Evolutionary conservation across 2,113 vertebrate species (phyloP).

Genomic region (Esox niger): DNA sequence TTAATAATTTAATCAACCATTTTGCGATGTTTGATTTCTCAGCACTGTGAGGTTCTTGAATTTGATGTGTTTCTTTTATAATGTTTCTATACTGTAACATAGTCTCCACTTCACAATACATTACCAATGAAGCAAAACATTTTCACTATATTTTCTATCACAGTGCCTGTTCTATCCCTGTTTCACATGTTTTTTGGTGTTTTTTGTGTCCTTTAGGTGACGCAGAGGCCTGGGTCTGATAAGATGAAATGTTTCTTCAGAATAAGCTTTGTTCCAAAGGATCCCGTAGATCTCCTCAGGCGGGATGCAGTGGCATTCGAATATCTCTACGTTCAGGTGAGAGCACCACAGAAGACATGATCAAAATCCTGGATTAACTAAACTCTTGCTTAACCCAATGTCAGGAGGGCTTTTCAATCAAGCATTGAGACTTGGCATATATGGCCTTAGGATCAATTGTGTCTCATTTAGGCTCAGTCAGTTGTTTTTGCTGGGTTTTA

Average conservation of each 20-base stretch:
- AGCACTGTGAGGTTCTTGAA: neutral
- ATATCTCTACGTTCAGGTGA: slow-evolving; percentile 95
- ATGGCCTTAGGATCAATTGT: neutral
- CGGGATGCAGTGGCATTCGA: slow-evolving; percentile 95
- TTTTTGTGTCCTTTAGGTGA: slow-evolving; percentile 81
- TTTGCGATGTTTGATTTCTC: neutral
- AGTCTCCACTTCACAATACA: no score
- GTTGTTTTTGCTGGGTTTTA: neutral
- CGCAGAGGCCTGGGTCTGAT: slow-evolving; percentile 88
- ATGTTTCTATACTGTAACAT: neutral
- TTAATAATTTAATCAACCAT: neutral
- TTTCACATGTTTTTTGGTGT: slow-evolving; percentile 6
- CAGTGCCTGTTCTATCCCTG: neutral
- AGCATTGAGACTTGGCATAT: neutral
- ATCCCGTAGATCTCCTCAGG: slow-evolving; percentile 92
- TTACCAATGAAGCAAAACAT: neutral
- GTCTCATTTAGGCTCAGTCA: neutral
- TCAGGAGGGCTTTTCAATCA: neutral
- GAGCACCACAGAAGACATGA: neutral
- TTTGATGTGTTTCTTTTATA: neutral
- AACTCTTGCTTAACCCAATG: no score
- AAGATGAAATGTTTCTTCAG: slow-evolving; percentile 98
- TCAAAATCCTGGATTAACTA: no score
- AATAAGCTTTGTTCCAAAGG: slow-evolving; percentile 94
- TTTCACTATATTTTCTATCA: neutral